Base-by-base conservation (phyloP, 2,113 vertebrate genomes). In the Crotalus horridus region DNA sequence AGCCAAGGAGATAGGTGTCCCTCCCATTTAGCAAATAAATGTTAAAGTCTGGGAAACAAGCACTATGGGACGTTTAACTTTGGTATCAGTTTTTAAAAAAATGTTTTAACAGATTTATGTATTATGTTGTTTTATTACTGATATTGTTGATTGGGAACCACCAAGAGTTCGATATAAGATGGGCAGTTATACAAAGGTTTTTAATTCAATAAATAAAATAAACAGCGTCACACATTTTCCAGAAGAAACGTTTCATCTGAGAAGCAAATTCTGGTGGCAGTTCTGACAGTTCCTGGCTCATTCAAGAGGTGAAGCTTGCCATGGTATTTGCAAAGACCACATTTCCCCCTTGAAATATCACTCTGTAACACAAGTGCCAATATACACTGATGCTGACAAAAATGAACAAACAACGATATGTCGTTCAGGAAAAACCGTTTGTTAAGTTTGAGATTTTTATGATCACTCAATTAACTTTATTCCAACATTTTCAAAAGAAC, bases 181-280 rank as follows among this genome's bases (percentile, higher is more conserved):
- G 64, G 61, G 64, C 13, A 69, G 15, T n/a, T 33, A 69, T n/a
- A n/a, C 64, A 69, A 69, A 33, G n/a, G 12, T 33, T 69, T 69
- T 69, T 21, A 81, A 81, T 39, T 20, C 39, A 39, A 39, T 33
- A 33, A 74, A 39, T 81, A 43, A 81, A 81, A 39, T 39, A 81
- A 81, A 59, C 94, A 88, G 91, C 55, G 89, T 90, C 93, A 53
- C 24, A 20, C 54, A n/a, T 91, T 93, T 81, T 92, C 94, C 94
- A 95, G 91, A 86, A 95, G 93, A 93, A 90, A 91, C 53, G 95
- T 96, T 92, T 29, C 93, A 69, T 91, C 92, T 4, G 93, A 92
- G 86, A 69, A 95, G 94, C 93, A 93, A 94, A 87, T 93, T 6
- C 87, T 26, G 92, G 90, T 95, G 96, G 95, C 94, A 94, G 95